A percentile compares a stretch with the other conserved stretches of the same genome.
Conservation (phyloP, 2,113 vertebrate species). For the Gavia stellata region DNA sequence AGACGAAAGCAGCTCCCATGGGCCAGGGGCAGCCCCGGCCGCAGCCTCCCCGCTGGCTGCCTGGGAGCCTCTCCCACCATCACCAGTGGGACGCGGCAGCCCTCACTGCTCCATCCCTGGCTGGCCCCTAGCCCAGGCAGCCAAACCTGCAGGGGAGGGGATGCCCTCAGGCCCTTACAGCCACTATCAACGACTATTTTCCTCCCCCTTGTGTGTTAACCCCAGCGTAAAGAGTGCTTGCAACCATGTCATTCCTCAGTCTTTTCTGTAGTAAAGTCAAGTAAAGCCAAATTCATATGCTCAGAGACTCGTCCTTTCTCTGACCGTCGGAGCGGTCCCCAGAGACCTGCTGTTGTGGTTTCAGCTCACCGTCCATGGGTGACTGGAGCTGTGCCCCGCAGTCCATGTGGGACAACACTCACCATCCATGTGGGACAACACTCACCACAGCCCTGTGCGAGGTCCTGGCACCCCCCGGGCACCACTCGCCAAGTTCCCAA, state of each 20-base stretch:
- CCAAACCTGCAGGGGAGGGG: background rate
- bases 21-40: background rate
- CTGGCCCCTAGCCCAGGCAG: background rate
- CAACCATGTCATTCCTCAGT: background rate
- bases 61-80: background rate
- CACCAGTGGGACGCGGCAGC: background rate
- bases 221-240: background rate
- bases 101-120: background rate
- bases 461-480: background rate
- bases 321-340: rapidly evolving
- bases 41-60: background rate
- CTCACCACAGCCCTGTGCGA: background rate
- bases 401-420: background rate
- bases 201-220: background rate
- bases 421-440: background rate
- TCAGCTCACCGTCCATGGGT: background rate
- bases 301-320: background rate
- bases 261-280: background rate
- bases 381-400: background rate
- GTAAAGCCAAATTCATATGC: background rate
- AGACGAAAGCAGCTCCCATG: background rate
- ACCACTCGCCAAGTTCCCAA: background rate
- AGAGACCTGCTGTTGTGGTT: background rate
- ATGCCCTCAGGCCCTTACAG: background rate
- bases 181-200: background rate